Base-by-base conservation (phyloP, 2,113 vertebrate species). In the Alethe diademata region DNA sequence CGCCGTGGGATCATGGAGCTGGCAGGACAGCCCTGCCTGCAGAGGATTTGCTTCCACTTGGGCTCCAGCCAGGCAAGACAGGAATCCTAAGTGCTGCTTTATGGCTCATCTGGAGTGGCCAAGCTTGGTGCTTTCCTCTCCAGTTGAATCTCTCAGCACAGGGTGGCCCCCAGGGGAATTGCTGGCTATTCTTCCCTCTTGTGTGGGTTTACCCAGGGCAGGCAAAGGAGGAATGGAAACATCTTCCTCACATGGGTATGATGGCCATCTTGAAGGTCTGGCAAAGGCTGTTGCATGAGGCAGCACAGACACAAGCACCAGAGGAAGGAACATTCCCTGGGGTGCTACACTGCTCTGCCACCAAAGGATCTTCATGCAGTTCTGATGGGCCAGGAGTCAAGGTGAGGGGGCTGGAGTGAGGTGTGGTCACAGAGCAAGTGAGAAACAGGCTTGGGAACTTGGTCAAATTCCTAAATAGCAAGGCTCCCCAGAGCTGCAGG, bases 11-110 rank as follows among this genome's bases (percentile, higher is more conserved):
- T 51, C 13, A 26, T 12, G 80, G 60, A 93, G 78, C 94, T 97
- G 92, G 92, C 92, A 95, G 90, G 88, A 83, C 61, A 92, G 82
- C 75, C 56, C 58, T 95, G 78, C 74, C 78, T 93, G 71, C 64
- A 86, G 80, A 95, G 71, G 90, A 80, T 90, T 93, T 94, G 71
- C 90, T 95, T 94, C 86, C 57, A 92, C 45, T 94, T 96, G 93
- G 94, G 74, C 78, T 80, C 25, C 51, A 78, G 85, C 92, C 93
- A 95, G 83, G 26, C 66, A 73, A 87, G 95, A 78, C 51, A 67
- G 58, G 91, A 96, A 95, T 95, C 67, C 88, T 80, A 80, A 93
- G 56, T 75, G 0, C 74, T 67, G 57, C 53, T 92, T 93, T 91
- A 28, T 64, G 60, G 42, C 67, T 92, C 76, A 69, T 86, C 40